phyloP scores from a whole-genome alignment of 2,888 invertebrate genomes.

The Drosophila histrio region DNA sequence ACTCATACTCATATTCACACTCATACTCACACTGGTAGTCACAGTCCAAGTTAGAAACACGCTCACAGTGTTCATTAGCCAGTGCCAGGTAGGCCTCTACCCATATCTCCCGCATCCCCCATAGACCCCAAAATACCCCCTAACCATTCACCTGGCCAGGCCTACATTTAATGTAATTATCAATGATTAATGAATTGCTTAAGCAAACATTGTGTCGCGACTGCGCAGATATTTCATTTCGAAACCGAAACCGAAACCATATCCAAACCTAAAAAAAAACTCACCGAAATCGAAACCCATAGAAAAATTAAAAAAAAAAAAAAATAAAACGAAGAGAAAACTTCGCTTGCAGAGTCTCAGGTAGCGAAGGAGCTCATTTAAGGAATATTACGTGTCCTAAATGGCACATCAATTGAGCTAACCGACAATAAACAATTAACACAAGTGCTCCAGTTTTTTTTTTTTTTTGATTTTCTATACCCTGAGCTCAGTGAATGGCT shows the following conservation, averaged over 20 bases:
- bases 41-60: slow-evolving; percentile 13
- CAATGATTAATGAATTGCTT: slow-evolving; percentile 81
- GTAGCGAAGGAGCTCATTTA: slow-evolving; percentile 18
- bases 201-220: slow-evolving; percentile 67
- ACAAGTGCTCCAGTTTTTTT: slow-evolving; percentile 46
- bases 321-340: neutral
- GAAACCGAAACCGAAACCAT: slow-evolving; percentile 26
- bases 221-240: slow-evolving; percentile 26
- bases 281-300: slow-evolving; percentile 10
- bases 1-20: slow-evolving; percentile 10
- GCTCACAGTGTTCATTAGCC: slow-evolving; percentile 56
- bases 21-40: neutral
- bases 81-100: slow-evolving; percentile 40
- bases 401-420: slow-evolving; percentile 19
- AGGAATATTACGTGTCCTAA: slow-evolving; percentile 21
- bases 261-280: slow-evolving; percentile 8
- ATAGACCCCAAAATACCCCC: neutral
- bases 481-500: neutral
- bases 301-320: neutral
- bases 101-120: neutral
- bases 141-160: slow-evolving; percentile 30
- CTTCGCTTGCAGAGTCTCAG: slow-evolving; percentile 14
- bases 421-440: slow-evolving; percentile 35
- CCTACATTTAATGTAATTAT: slow-evolving; percentile 80
- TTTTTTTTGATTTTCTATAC: slow-evolving; percentile 11